Conservation (phyloP, 2,113 vertebrate species). For the Aythya baeri region DNA sequence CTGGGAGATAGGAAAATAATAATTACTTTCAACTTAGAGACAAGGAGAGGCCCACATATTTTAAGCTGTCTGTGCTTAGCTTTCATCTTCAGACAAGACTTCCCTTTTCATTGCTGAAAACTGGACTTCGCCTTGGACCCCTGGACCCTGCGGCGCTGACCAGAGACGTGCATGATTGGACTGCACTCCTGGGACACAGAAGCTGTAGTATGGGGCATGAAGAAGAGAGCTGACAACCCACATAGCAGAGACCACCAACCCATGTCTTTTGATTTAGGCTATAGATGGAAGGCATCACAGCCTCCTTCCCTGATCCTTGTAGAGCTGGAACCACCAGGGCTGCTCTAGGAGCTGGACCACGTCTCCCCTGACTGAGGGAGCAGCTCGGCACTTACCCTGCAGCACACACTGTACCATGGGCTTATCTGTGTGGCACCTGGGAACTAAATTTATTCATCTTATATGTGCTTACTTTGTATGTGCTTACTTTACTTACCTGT, state of each 20-base stretch:
- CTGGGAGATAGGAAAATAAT: neutral
- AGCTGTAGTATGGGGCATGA: neutral
- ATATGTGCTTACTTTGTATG: too few species aligned
- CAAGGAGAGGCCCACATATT: neutral
- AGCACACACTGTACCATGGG: too few species aligned
- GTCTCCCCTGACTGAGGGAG: neutral
- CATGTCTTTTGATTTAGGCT: neutral
- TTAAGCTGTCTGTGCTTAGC: neutral
- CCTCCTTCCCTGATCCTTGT: neutral
- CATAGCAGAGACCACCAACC: accelerated
- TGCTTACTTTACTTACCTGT: too few species aligned
- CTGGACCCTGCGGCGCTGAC: neutral
- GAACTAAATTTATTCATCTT: neutral
- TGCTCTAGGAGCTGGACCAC: neutral
- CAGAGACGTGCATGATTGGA: neutral
- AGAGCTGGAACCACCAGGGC: neutral
- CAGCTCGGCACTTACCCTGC: neutral
- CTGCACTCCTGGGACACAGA: neutral
- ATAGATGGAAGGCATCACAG: neutral
- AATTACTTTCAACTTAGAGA: neutral
- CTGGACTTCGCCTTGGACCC: accelerated
- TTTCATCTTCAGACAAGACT: neutral
- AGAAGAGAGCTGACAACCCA: neutral
- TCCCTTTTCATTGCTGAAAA: neutral
- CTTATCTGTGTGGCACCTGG: neutral